These are phyloP conservation scores for Pyrochroa serraticornis DNA, from an alignment of 2,888 invertebrate genomes.

Conservation along the genomic window DNA sequence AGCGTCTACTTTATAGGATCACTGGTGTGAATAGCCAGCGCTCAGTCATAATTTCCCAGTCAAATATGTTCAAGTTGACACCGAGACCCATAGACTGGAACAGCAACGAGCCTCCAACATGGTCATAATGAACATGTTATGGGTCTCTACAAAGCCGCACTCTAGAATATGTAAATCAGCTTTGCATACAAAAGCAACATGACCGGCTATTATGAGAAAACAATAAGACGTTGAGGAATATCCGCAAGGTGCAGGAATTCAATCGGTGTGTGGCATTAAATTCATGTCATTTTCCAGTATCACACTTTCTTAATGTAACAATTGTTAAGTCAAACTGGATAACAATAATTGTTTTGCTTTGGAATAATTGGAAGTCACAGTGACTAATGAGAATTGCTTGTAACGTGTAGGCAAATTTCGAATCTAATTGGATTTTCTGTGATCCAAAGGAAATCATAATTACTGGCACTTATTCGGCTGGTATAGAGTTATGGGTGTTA, in stretches of 20 bases:
- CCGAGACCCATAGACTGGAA: constrained; percentile 17
- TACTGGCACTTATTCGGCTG: too few species aligned
- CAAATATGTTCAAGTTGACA: constrained; percentile 1
- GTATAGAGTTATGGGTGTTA: too few species aligned
- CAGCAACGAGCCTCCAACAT: constrained; percentile 39
- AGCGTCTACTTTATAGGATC: too few species aligned
- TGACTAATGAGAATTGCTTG: too few species aligned
- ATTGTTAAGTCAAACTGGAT: background rate
- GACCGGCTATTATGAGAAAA: background rate
- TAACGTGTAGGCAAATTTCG: too few species aligned
- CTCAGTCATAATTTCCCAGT: constrained; percentile 7
- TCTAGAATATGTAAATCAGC: constrained; percentile 46
- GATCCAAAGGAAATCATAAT: too few species aligned
- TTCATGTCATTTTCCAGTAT: too few species aligned
- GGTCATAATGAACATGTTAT: constrained; percentile 51
- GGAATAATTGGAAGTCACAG: too few species aligned
- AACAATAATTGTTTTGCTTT: background rate
- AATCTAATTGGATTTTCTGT: too few species aligned
- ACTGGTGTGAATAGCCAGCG: too few species aligned
- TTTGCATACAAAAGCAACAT: background rate
- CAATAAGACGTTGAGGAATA: background rate
- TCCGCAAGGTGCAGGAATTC: too few species aligned
- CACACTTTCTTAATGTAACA: background rate
- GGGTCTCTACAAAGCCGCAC: constrained; percentile 41
- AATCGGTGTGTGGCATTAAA: too few species aligned